Evolutionary conservation across 2,113 vertebrate genomes (phyloP).

Genomic region (Semicossyphus pulcher): DNA sequence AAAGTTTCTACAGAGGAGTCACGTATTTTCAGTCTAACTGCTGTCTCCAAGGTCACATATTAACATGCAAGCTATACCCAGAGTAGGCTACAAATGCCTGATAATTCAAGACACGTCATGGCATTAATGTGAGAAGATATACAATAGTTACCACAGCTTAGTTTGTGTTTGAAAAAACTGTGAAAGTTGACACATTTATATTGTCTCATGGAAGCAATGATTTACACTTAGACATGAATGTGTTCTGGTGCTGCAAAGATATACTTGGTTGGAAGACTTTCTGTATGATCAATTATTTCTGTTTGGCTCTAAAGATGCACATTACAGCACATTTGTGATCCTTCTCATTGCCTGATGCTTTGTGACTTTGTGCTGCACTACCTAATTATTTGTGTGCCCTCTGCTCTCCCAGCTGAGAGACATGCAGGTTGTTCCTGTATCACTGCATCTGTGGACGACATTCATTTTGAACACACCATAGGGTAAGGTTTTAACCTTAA

Average conservation of each 20-base stretch:
- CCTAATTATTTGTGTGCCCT: constrained; percentile 19
- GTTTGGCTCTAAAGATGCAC: background rate
- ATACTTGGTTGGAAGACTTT: background rate
- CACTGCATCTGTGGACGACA: constrained; percentile 97
- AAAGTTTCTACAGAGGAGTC: too few species aligned
- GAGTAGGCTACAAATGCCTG: too few species aligned
- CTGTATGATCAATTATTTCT: background rate
- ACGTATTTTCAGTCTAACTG: too few species aligned
- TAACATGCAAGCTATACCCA: too few species aligned
- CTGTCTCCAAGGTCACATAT: too few species aligned
- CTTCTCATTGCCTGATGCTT: background rate
- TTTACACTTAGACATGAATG: background rate
- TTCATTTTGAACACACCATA: constrained; percentile 97
- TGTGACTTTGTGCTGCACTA: background rate
- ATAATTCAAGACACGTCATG: background rate
- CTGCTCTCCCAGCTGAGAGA: constrained; percentile 88
- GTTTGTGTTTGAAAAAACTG: too few species aligned
- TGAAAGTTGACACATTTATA: background rate
- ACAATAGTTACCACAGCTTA: too few species aligned
- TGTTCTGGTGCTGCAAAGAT: background rate
- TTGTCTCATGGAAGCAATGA: background rate
- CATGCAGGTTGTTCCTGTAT: constrained; percentile 95
- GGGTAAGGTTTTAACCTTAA: constrained; percentile 82
- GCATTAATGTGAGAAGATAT: too few species aligned
- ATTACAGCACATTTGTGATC: background rate